Evolutionary conservation across 2,113 vertebrate species (phyloP).

Genomic region (Gadus macrocephalus): DNA sequence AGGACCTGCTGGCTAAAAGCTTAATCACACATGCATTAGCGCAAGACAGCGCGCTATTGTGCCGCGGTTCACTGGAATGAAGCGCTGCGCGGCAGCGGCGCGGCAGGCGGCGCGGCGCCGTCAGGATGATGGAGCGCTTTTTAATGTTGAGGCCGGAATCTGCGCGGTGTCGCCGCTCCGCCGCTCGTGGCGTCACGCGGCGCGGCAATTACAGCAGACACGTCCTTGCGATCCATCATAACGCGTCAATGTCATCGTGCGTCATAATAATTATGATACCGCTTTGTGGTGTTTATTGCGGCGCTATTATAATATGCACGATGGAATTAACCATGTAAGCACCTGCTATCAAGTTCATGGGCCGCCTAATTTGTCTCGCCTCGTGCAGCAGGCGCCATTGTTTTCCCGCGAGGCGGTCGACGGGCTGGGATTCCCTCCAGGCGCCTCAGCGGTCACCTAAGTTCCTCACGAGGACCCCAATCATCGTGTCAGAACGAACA

Average conservation of each 20-base stretch:
- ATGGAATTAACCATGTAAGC: constrained; percentile 51
- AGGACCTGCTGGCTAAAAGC: constrained; percentile 91
- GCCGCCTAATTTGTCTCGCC: constrained; percentile 16
- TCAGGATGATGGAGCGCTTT: constrained; percentile 88
- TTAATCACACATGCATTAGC: constrained; percentile 89
- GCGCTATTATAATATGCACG: constrained; percentile 58
- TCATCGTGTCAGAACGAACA: no score
- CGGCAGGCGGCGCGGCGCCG: constrained; percentile 85
- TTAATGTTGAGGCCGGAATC: constrained; percentile 70
- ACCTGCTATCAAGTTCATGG: constrained; percentile 67
- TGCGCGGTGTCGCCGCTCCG: constrained; percentile 2
- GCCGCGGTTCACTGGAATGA: constrained; percentile 97
- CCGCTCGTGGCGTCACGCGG: constrained; percentile 45
- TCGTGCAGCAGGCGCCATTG: no score
- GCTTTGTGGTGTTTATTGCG: constrained; percentile 46
- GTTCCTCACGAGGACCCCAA: no score
- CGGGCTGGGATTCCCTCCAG: no score
- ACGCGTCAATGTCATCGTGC: constrained; percentile 48
- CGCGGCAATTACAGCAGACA: constrained; percentile 71
- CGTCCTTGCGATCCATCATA: constrained; percentile 68
- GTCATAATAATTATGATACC: constrained; percentile 59
- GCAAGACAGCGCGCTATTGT: constrained; percentile 93
- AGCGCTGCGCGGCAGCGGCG: constrained; percentile 94
- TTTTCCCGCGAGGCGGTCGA: no score
- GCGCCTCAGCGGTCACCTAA: no score